A percentile compares a stretch with the other conserved stretches of the same genome.
Conservation (phyloP, 1,140 invertebrate genomes). For the Tribolium madens region DNA sequence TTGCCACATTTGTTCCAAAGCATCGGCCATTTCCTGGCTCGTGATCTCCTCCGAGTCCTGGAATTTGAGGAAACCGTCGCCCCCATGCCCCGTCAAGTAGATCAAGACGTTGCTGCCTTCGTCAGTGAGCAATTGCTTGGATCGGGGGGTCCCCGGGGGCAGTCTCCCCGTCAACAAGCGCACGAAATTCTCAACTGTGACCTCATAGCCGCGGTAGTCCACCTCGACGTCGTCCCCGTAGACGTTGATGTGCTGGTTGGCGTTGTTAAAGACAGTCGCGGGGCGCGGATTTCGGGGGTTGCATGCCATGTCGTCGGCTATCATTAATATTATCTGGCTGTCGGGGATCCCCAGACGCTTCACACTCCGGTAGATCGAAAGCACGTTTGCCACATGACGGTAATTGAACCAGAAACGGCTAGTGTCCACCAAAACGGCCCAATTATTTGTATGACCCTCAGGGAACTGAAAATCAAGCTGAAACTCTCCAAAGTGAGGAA, state of each 20-base stretch:
- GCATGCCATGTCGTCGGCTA: constrained; percentile 99
- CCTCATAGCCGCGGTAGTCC: constrained; percentile 98
- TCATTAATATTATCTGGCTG: constrained; percentile 97
- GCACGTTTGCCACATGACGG: constrained; percentile 97
- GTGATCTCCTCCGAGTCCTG: constrained; percentile 99
- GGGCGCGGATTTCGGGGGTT: constrained; percentile 97
- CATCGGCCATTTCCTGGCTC: constrained; percentile 98
- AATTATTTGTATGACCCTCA: constrained; percentile 95
- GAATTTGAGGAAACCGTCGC: constrained; percentile 99
- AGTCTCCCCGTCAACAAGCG: constrained; percentile 93
- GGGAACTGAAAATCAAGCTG: constrained; percentile 61
- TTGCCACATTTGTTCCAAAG: constrained; percentile 99
- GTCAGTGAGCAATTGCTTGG: constrained; percentile 95
- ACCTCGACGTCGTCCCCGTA: constrained; percentile 99
- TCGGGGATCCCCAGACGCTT: constrained; percentile 98
- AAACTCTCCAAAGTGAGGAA: neutral
- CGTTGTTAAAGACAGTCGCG: constrained; percentile 98
- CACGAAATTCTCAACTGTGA: constrained; percentile 99
- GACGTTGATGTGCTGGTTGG: constrained; percentile 97
- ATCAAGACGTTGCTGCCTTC: constrained; percentile 98
- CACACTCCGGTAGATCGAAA: constrained; percentile 98
- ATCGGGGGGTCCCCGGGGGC: constrained; percentile 90
- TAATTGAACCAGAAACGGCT: constrained; percentile 99
- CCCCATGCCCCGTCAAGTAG: constrained; percentile 97
- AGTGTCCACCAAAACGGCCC: constrained; percentile 98